Conservation (phyloP, 92 coral and sea anemone genomes). For the Paragorgia papillata region DNA sequence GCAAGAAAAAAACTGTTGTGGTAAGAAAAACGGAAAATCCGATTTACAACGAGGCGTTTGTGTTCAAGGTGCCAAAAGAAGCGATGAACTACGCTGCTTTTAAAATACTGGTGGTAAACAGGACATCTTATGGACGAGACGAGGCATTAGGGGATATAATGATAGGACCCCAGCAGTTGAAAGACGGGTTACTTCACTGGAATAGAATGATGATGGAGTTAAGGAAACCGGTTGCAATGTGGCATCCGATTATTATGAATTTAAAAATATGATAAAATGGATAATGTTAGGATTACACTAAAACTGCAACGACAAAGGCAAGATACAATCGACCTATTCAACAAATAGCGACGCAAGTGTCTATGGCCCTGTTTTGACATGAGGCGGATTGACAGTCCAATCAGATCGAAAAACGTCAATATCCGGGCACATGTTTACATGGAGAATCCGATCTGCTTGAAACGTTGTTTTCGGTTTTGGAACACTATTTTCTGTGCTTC, state of each 20-base stretch:
- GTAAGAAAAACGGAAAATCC: slow-evolving; percentile 85
- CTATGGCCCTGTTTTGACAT: too few species aligned
- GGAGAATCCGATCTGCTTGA: too few species aligned
- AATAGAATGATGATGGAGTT: slow-evolving; percentile 90
- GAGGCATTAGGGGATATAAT: slow-evolving; percentile 85
- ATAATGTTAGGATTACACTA: not conserved
- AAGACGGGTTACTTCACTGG: slow-evolving; percentile 94
- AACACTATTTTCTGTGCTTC: too few species aligned
- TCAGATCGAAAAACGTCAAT: too few species aligned
- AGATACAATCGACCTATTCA: not conserved
- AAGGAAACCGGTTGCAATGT: slow-evolving; percentile 97
- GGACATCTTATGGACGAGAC: slow-evolving; percentile 89
- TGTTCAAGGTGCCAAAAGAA: slow-evolving; percentile 94
- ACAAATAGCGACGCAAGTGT: too few species aligned
- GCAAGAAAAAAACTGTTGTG: slow-evolving; percentile 93
- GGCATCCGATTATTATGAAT: slow-evolving; percentile 84
- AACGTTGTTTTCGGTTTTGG: too few species aligned
- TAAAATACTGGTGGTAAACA: slow-evolving; percentile 80
- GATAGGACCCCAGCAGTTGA: slow-evolving; percentile 85
- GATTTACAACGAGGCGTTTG: slow-evolving; percentile 98
- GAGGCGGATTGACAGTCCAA: too few species aligned
- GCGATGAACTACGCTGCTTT: slow-evolving; percentile 77
- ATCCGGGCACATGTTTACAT: too few species aligned
- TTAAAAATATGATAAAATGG: not conserved
- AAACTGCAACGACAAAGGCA: not conserved